phyloP scores from a whole-genome alignment of 2,113 vertebrate species.

The Coptodon bakossiorum region DNA sequence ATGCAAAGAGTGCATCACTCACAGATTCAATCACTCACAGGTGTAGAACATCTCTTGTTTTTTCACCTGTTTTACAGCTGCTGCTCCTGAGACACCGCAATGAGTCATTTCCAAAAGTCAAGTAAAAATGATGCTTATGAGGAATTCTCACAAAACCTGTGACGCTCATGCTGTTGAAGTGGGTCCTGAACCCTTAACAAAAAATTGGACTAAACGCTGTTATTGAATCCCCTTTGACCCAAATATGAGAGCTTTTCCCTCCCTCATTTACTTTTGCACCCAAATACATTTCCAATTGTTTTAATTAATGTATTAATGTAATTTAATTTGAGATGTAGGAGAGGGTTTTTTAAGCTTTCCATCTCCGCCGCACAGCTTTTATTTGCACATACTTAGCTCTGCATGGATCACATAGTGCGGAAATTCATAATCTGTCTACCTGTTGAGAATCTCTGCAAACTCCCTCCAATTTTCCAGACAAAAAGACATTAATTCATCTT shows the following conservation, averaged over 20 bases:
- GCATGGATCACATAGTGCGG: not conserved
- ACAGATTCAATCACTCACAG: not conserved
- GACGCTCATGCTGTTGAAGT: not conserved
- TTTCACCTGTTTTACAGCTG: not conserved
- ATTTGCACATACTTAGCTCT: not conserved
- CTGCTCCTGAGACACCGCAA: not conserved
- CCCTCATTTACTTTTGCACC: not conserved
- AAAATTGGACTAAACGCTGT: not conserved
- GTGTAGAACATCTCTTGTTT: not conserved
- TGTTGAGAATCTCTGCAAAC: conserved; percentile 31
- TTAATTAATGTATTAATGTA: not conserved
- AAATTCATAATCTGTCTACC: not conserved
- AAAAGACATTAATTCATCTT: conserved; percentile 28
- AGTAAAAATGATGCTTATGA: not conserved
- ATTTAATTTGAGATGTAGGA: not conserved
- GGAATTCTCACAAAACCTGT: not conserved
- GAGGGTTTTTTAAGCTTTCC: not conserved
- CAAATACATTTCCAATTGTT: not conserved
- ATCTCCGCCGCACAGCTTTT: not conserved
- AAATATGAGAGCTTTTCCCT: not conserved
- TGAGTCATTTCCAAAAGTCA: not conserved
- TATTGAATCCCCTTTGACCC: not conserved
- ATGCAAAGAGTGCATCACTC: not conserved
- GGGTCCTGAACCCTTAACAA: not conserved
- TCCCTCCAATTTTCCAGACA: not conserved